These are phyloP conservation scores for Rhabdornis inornatus DNA, from an alignment of 2,113 vertebrate genomes.

Conservation along the genomic window DNA sequence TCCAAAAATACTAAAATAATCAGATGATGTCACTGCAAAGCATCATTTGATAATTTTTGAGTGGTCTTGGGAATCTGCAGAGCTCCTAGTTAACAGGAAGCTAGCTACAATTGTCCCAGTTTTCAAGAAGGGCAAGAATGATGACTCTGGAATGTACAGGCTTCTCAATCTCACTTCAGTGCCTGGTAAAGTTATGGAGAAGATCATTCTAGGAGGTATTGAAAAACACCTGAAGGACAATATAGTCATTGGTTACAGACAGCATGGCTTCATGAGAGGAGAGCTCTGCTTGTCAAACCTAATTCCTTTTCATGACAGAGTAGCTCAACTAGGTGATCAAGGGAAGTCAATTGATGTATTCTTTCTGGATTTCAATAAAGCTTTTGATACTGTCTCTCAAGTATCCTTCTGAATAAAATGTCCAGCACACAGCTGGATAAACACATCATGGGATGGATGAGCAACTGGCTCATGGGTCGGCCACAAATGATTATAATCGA, in stretches of 20 bases:
- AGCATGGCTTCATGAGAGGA: background rate
- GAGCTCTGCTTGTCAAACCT: background rate
- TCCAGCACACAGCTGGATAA: background rate
- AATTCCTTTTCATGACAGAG: background rate
- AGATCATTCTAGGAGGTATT: background rate
- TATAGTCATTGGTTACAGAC: background rate
- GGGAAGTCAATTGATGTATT: background rate
- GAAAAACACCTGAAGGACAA: background rate
- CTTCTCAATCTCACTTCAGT: background rate
- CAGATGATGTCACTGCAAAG: background rate
- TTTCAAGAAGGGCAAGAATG: background rate
- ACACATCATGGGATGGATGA: background rate
- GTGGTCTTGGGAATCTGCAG: background rate
- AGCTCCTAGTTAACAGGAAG: background rate
- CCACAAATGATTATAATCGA: background rate
- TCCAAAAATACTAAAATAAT: background rate
- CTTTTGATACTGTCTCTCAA: background rate
- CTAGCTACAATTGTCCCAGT: background rate
- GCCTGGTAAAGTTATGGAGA: background rate
- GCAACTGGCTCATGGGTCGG: accelerated
- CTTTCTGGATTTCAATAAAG: background rate
- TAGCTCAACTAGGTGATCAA: background rate
- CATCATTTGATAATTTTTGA: background rate
- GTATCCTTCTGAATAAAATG: background rate
- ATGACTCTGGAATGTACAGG: background rate